Base-by-base conservation (phyloP, 2,797 vertebrate genomes). In the Malacoctenus gilli region DNA sequence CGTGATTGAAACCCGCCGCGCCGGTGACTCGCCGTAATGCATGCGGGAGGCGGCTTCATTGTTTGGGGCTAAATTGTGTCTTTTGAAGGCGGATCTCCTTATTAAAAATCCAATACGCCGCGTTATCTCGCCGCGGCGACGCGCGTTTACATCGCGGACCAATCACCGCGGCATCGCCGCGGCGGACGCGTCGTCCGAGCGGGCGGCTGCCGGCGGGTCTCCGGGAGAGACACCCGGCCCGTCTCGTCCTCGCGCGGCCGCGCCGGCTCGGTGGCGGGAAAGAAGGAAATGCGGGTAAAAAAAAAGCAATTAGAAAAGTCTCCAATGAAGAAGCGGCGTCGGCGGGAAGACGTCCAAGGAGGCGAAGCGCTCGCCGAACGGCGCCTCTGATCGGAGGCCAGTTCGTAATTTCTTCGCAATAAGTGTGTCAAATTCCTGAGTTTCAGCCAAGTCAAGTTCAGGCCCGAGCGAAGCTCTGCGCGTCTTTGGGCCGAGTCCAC, bases 51-150 rank as follows among this genome's bases (percentile, higher is more conserved):
- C n/a, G 35, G 46, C 28, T 75, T 42, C 59, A 59, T 83, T 87
- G 80, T 85, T 87, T 80, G 75, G 67, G 57, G 50, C 58, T 53
- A 82, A 85, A 85, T 85, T 67, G 73, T 56, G 77, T 79, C 68
- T 70, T 89, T 81, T 85, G 75, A 88, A 77, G 72, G 34, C 41
- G 28, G 48, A 68, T 38, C 16, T 52, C n/a, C 72, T 82, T 68
- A 84, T 89, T 85, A 83, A 85, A n/a, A 81, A 77, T 69, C 20
- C 65, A 60, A 40, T 77, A 58, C 8, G 12, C 42, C 21, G 44
- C 34, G 57, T 84, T 68, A 79, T 82, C 16, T 30, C 49, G 59
- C 39, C 44, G 52, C 69, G 60, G 63, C 66, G 34, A 59, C 14
- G 57, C 36, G 31, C 56, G 41, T 72, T 70, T 60, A 69, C 57